A percentile compares a stretch with the other conserved stretches of the same genome.
Conservation (phyloP, 2,113 vertebrate genomes). For the Limanda limanda region DNA sequence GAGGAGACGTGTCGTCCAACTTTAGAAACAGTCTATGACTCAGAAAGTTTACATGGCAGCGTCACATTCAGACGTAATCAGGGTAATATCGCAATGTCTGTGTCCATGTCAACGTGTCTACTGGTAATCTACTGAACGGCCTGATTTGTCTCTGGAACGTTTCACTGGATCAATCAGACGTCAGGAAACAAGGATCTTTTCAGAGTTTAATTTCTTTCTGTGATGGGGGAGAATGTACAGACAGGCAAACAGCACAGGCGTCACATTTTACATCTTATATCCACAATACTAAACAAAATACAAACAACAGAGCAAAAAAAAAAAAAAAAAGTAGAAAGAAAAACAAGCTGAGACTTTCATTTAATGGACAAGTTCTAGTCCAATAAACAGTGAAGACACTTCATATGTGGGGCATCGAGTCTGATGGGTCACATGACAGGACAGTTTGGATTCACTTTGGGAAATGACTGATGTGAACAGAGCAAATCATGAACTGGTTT, state of each 20-base stretch:
- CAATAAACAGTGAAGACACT: slow-evolving; percentile 27
- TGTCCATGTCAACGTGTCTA: not conserved
- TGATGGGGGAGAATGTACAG: slow-evolving; percentile 63
- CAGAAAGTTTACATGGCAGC: too few species aligned
- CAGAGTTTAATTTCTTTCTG: slow-evolving; percentile 72
- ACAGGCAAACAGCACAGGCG: slow-evolving; percentile 73
- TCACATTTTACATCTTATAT: slow-evolving; percentile 69
- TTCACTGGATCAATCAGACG: not conserved
- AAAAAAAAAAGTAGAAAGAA: slow-evolving; percentile 44
- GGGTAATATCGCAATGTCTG: not conserved
- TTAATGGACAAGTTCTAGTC: slow-evolving; percentile 7
- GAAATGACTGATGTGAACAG: not conserved
- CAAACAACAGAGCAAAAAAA: slow-evolving; percentile 52
- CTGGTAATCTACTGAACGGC: too few species aligned
- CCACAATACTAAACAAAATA: slow-evolving; percentile 62
- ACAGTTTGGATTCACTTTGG: slow-evolving; percentile 3
- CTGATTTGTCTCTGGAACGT: not conserved
- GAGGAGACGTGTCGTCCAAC: too few species aligned
- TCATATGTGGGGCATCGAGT: slow-evolving; percentile 44
- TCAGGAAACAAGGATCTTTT: slow-evolving; percentile 24
- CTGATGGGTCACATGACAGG: slow-evolving; percentile 1
- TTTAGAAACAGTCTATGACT: too few species aligned
- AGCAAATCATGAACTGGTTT: slow-evolving; percentile 12
- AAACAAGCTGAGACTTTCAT: slow-evolving; percentile 49
- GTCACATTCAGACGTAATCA: too few species aligned